Conservation (phyloP, 2,888 invertebrate species). For the Campaea margaritaria region DNA sequence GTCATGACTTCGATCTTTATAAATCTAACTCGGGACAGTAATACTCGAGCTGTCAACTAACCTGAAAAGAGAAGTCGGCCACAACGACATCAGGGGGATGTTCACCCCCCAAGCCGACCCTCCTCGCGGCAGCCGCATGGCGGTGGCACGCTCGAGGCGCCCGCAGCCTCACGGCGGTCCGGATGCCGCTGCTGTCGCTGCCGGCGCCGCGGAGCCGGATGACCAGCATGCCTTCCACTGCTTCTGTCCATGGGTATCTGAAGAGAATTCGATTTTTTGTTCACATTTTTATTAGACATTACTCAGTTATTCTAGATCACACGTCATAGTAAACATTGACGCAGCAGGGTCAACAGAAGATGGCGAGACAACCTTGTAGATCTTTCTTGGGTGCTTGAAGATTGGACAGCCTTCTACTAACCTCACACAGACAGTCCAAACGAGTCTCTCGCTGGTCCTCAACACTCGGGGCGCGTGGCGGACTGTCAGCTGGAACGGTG, state of each 20-base stretch:
- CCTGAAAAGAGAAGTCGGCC: conserved; percentile 78
- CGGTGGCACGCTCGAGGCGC: conserved; percentile 74
- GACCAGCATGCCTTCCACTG: conserved; percentile 81
- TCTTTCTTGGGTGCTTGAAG: too few relatives aligned
- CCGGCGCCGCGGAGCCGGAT: conserved; percentile 72
- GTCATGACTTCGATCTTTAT: too few relatives aligned
- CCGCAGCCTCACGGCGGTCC: conserved; percentile 67
- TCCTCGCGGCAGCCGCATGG: conserved; percentile 68
- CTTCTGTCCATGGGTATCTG: conserved; percentile 80
- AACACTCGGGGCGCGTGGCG: conserved; percentile 72
- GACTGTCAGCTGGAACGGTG: conserved; percentile 86
- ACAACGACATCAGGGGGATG: conserved; percentile 65
- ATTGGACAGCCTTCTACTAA: too few relatives aligned
- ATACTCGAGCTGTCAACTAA: conserved; percentile 25
- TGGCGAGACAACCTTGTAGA: too few relatives aligned
- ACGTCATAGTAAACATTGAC: too few relatives aligned
- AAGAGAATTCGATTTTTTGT: too few relatives aligned
- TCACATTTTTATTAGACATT: too few relatives aligned
- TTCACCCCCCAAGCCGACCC: conserved; percentile 58
- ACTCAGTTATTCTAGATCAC: too few relatives aligned
- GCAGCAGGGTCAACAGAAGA: too few relatives aligned
- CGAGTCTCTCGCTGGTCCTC: conserved; percentile 70
- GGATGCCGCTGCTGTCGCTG: conserved; percentile 53
- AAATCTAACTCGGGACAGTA: too few relatives aligned
- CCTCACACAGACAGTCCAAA: conserved; percentile 86